Evolutionary conservation across 2,797 vertebrate genomes (phyloP), one percentile per base, ranked within the genome.

Genomic region (Gymnoscopelus microlampas): DNA sequence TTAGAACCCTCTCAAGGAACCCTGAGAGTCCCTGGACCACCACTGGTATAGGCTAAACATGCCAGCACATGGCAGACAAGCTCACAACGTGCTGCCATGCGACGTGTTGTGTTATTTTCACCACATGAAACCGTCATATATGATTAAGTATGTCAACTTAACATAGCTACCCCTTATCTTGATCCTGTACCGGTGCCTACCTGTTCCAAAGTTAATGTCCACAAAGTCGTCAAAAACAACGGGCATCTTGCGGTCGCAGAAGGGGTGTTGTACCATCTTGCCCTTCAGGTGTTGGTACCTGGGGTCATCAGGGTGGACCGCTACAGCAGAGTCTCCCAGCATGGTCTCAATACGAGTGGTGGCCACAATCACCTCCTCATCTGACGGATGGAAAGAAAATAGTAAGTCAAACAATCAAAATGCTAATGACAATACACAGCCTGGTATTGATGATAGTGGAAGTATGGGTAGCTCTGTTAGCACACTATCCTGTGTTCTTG

Each of bases 331-430:
- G 48, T 98, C 97, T 14, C 97, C 97, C 70, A 98, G 82, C 97
- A 97, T 98, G 0, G 96, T 97, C 92, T 98, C 97, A 0, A 97
- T 93, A 87, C 96, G 95, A 7, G 97, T 98, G 0, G 97, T 98
- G 0, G 97, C 96, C 71, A 98, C 96, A 0, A 96, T 87, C 49
- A 97, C 95, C 82, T 97, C 96, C 71, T 96, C 95, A 3, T 92
- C 95, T 96, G 19, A 67, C 63, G 75, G 56, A 32, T 3, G 64
- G 23, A 44, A n/a, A 60, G 6, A 48, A 68, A 48, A 61, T 7
- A 15, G 48, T 6, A 13, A 1, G 54, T 57, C 53, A 6, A 15
- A 11, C 29, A 32, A 32, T 32, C 29, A 32, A 32, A 32, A 32
- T 32, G 29, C 29, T 32, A 32, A 19, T 3, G 32, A 35, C 32